Evolutionary conservation across 37 sponge, comb jelly and placozoan species (phyloP).

Genomic region (Lycopodina hypogea): DNA sequence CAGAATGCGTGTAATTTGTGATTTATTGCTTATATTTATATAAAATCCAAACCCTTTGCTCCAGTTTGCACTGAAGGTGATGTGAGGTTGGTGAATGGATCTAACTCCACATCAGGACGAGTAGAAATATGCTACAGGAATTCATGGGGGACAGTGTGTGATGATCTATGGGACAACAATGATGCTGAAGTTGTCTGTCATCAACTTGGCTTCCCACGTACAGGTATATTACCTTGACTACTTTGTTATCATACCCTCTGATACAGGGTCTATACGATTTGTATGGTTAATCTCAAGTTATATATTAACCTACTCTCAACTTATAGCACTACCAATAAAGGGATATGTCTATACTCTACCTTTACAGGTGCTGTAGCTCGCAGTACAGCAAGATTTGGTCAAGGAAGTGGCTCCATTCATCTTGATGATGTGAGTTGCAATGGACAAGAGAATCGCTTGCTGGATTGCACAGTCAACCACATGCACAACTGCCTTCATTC

Average conservation of each 20-base stretch:
- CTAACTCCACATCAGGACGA: neutral
- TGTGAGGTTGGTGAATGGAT: neutral
- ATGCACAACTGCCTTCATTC: neutral
- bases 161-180: neutral
- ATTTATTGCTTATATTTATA: too few relatives aligned
- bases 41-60: too few relatives aligned
- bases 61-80: neutral
- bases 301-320: too few relatives aligned
- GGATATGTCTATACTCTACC: too few relatives aligned
- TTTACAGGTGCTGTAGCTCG: neutral
- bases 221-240: neutral
- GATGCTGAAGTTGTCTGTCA: conserved; percentile 1
- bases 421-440: neutral
- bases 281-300: too few relatives aligned
- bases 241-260: too few relatives aligned
- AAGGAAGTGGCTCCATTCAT: conserved; percentile 4
- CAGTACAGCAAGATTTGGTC: neutral
- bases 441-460: neutral
- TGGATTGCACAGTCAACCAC: too few relatives aligned
- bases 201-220: neutral
- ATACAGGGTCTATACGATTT: too few relatives aligned
- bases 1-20: too few relatives aligned
- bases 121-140: neutral
- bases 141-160: conserved; percentile 8
- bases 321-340: too few relatives aligned